A percentile compares a stretch with the other conserved stretches of the same genome.
Conservation (phyloP, 1,140 invertebrate genomes). For the Drosophila busckii region DNA sequence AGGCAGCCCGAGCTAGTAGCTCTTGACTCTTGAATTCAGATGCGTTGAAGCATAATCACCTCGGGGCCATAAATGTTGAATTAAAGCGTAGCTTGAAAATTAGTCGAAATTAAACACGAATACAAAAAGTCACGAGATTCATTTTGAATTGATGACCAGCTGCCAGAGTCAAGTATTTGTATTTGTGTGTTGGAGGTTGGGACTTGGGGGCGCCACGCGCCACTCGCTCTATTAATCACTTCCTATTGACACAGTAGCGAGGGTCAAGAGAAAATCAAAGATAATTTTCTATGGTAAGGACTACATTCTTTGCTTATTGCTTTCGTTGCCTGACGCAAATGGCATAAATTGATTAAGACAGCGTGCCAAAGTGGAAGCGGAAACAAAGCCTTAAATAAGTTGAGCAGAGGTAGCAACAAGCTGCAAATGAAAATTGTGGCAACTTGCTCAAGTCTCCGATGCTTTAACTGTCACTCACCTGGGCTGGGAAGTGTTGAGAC, state of each 20-base stretch:
- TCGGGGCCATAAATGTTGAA: constrained; percentile 63
- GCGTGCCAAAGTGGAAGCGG: constrained; percentile 25
- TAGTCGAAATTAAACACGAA: constrained; percentile 65
- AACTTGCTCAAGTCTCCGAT: constrained; percentile 16
- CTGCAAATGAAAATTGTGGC: constrained; percentile 15
- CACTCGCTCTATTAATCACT: constrained; percentile 63
- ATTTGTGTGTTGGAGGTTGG: not conserved
- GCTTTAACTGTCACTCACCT: too few relatives aligned
- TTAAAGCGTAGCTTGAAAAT: constrained; percentile 68
- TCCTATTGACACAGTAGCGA: constrained; percentile 58
- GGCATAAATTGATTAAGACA: constrained; percentile 61
- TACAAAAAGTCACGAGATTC: constrained; percentile 20
- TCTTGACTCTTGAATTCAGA: constrained; percentile 58
- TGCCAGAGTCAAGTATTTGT: not conserved
- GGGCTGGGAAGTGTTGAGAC: too few relatives aligned
- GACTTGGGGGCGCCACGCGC: not conserved
- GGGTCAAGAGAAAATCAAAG: constrained; percentile 66
- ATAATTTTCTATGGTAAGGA: constrained; percentile 58
- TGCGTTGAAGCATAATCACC: constrained; percentile 51
- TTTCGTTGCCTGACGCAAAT: constrained; percentile 53
- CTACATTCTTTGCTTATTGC: not conserved
- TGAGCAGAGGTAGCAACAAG: constrained; percentile 11
- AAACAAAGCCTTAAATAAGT: constrained; percentile 64
- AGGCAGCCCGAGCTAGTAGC: constrained; percentile 4
- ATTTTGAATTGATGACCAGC: constrained; percentile 10